phyloP scores from a whole-genome alignment of 2,113 vertebrate species.

The Megaptera novaeangliae region DNA sequence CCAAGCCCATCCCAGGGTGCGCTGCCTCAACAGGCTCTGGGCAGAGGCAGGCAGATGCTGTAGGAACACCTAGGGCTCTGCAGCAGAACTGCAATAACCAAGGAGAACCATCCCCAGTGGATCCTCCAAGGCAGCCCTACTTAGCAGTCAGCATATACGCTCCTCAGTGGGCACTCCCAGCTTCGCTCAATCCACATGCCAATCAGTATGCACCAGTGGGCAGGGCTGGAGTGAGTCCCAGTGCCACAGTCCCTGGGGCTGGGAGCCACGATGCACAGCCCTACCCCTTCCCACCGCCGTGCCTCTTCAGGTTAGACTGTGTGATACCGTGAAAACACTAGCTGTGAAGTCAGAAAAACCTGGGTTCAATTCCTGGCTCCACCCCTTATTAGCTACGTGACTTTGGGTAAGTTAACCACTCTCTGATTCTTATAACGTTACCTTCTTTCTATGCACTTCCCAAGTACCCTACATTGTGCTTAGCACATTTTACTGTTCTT shows the following conservation, averaged over 20 bases:
- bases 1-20: not conserved
- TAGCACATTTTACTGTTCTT: not conserved
- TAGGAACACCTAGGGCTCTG: not conserved
- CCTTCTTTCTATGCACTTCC: not conserved
- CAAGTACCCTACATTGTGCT: not conserved
- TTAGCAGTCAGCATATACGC: not conserved
- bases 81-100: not conserved
- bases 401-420: not conserved
- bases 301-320: not conserved
- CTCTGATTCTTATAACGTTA: not conserved
- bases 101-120: not conserved
- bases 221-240: not conserved
- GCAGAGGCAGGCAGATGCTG: not conserved
- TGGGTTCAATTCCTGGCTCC: not conserved
- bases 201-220: not conserved
- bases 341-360: not conserved
- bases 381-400: not conserved
- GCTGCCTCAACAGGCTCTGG: not conserved
- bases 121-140: not conserved
- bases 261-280: fast-evolving
- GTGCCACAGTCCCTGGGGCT: not conserved
- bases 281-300: not conserved
- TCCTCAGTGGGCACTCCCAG: fast-evolving
- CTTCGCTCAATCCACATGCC: fast-evolving
- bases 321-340: not conserved